These are phyloP conservation scores for Alviniconcha marisindica DNA, from an alignment of 1,140 invertebrate genomes.

Conservation along the genomic window DNA sequence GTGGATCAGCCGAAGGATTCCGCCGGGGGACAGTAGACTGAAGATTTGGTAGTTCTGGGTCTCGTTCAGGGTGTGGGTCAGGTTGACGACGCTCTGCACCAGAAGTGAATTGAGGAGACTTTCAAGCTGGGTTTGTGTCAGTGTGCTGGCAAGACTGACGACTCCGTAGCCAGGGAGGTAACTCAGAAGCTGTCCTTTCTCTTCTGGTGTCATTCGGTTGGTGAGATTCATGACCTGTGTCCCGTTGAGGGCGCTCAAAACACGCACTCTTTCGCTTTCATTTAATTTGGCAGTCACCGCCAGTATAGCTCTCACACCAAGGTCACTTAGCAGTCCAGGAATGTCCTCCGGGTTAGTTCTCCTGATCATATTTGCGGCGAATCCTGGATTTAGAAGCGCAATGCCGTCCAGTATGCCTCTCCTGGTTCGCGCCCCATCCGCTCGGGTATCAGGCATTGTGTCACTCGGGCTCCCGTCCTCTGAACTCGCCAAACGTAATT, in stretches of 20 bases:
- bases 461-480: too few species aligned
- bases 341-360: too few species aligned
- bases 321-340: too few species aligned
- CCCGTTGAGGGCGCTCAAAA: slow-evolving; percentile 1
- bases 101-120: slow-evolving; percentile 14
- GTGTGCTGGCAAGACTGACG: neutral
- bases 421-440: too few species aligned
- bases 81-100: neutral
- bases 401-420: too few species aligned
- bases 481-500: too few species aligned
- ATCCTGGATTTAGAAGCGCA: too few species aligned
- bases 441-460: too few species aligned
- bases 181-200: slow-evolving; percentile 27
- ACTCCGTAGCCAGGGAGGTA: slow-evolving; percentile 18
- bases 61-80: neutral
- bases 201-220: neutral
- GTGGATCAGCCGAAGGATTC: neutral
- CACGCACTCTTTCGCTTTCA: neutral
- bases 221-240: slow-evolving; percentile 16
- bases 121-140: neutral
- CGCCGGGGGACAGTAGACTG: neutral
- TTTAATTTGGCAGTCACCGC: neutral
- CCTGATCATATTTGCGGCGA: too few species aligned
- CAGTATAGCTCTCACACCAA: neutral
- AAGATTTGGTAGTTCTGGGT: neutral